Evolutionary conservation across 2,113 vertebrate species (phyloP).

Genomic region (Muntiacus muntjak): DNA sequence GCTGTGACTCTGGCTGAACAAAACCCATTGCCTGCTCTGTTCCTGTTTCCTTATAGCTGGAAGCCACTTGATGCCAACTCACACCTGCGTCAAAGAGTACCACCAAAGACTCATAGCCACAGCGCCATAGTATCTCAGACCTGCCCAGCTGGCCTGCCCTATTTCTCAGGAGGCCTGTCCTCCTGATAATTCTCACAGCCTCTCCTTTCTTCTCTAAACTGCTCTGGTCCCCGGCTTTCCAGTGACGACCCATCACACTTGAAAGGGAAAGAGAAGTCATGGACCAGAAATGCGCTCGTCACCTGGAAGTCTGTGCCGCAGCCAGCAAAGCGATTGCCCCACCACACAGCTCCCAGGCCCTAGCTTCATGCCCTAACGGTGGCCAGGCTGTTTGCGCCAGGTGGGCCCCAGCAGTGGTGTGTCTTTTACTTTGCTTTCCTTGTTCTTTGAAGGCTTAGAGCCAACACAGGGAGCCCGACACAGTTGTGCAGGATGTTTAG

Average conservation of each 20-base stretch:
- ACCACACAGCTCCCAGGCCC: accelerated
- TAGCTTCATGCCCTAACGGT: background rate
- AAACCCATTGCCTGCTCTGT: too few relatives aligned
- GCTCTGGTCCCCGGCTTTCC: background rate
- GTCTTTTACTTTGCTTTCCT: background rate
- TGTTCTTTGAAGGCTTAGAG: background rate
- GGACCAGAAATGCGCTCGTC: background rate
- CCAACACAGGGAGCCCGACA: background rate
- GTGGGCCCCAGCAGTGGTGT: background rate
- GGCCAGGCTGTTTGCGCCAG: background rate
- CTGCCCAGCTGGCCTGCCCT: background rate
- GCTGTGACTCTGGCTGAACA: background rate
- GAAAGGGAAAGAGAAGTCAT: background rate
- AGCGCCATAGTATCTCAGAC: background rate
- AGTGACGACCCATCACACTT: background rate
- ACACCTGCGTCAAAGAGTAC: accelerated
- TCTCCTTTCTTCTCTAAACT: background rate
- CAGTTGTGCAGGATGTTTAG: background rate
- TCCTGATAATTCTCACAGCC: background rate
- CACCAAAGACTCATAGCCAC: background rate
- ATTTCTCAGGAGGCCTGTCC: background rate
- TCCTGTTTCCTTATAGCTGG: background rate
- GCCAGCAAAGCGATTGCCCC: accelerated
- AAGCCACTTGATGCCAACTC: background rate
- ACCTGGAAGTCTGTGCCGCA: too few relatives aligned